Conservation (phyloP, 2,797 vertebrate genomes). For the Rhynchonycteris naso region DNA sequence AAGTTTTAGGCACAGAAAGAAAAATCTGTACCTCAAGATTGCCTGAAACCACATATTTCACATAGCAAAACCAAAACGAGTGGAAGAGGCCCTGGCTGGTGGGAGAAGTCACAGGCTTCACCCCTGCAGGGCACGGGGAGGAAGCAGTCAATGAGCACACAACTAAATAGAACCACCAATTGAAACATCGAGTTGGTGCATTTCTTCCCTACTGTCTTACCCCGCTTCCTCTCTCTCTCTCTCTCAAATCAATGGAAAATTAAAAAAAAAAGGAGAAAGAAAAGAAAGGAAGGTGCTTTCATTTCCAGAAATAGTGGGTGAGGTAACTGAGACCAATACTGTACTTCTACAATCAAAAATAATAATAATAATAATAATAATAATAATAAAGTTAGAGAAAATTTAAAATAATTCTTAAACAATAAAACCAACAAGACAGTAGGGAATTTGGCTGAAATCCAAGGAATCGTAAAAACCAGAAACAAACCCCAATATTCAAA, state of each 20-base stretch:
- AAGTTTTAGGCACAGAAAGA: slow-evolving; percentile 13
- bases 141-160: no score
- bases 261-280: no score
- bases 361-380: neutral
- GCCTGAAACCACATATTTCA: slow-evolving; percentile 42
- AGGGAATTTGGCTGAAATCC: slow-evolving; percentile 10
- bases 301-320: neutral
- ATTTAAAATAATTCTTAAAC: neutral
- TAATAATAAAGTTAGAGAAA: neutral
- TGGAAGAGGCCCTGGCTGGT: neutral
- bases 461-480: slow-evolving; percentile 23
- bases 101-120: no score
- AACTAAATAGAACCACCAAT: no score
- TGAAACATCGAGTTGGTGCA: no score
- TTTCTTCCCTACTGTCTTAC: no score
- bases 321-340: slow-evolving; percentile 16
- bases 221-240: no score
- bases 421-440: slow-evolving; percentile 30
- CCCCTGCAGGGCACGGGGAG: no score
- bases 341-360: neutral
- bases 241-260: no score
- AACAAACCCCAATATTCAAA: slow-evolving; percentile 40
- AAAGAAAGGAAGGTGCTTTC: neutral
- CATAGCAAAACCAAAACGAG: slow-evolving; percentile 33
- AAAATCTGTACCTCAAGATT: slow-evolving; percentile 48